Percentiles rank a stretch among this genome's conserved stretches.
Conservation (phyloP, 1,140 invertebrate genomes). For the Paraescarpia echinospica region DNA sequence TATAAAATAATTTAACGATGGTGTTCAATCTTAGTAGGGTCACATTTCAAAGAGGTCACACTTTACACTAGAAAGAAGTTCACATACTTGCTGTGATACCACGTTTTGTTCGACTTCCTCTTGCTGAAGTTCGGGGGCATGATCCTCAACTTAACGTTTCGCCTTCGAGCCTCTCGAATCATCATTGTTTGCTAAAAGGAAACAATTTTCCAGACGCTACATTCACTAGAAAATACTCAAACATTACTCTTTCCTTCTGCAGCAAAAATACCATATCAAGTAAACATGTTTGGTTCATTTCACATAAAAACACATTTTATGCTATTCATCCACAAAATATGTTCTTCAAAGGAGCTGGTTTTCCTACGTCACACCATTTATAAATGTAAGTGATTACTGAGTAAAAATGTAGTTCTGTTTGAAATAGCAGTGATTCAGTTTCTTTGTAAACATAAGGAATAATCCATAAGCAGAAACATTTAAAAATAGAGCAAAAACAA, state of each 20-base stretch:
- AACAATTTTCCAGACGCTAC: neutral
- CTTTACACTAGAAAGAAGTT: neutral
- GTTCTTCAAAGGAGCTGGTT: neutral
- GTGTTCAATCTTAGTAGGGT: no score
- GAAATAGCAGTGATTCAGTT: neutral
- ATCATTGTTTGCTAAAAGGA: neutral
- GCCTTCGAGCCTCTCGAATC: neutral
- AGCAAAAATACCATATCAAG: neutral
- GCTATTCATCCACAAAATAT: neutral
- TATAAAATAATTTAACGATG: no score
- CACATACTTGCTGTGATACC: neutral
- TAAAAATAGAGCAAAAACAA: no score
- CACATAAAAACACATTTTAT: neutral
- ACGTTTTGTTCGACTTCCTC: neutral
- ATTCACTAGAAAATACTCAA: neutral
- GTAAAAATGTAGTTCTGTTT: neutral
- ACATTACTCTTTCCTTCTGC: neutral
- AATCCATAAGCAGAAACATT: neutral
- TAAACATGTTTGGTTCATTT: no score
- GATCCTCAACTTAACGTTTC: neutral
- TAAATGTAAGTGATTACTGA: neutral
- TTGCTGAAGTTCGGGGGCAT: neutral
- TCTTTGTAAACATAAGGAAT: neutral
- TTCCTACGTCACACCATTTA: neutral
- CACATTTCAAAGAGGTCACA: neutral